Base-by-base conservation (phyloP, 1,140 invertebrate genomes). In the Lordiphosa stackelbergi region DNA sequence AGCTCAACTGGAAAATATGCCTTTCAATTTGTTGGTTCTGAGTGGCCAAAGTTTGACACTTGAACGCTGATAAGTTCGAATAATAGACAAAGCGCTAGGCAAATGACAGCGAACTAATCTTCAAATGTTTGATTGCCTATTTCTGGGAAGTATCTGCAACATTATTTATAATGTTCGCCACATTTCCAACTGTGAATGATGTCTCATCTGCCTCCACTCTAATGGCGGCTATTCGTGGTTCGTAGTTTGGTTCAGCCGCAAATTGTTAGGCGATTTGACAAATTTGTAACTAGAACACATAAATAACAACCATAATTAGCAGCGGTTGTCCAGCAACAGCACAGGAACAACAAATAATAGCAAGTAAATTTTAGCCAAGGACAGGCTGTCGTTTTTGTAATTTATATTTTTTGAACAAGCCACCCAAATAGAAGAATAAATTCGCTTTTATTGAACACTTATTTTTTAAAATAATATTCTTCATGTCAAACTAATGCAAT, bases 291-390 rank as follows among this genome's bases (percentile, higher is more conserved):
- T 51, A 56, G 61, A 49, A 56, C 63, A 24, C 61, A 66, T 65
- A 66, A 66, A 66, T 66, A 66, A 66, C 48, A 46, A 37, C 53
- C 61, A 65, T 66, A 66, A 66, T 66, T 66, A 66, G 63, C 60
- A 52, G 60, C 54, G 55, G 51, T 49, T 66, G 63, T 56, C 61
- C 60, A 45, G 34, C 45, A n/a, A 45, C 9, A 19, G 19, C 1
- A 3, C 5, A 11, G 6, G 24, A 24, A 11, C 42, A 31, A 8
- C 28, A 31, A 31, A 31, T 31, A 31, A 31, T 45, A 28, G 24
- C 38, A 16, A 41, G 38, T 16, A 35, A 11, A 49, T 34, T 40
- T 7, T 24, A 53, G 48, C 56, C 61, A 66, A 51, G 63, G 63
- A 41, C 61, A 56, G 28, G 28, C 10, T 7, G 24, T 9, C 24